Percentiles rank a stretch among this genome's conserved stretches.
These are phyloP conservation scores for Blastobasis adustella DNA, from an alignment of 2,888 invertebrate genomes.

Conservation along the genomic window DNA sequence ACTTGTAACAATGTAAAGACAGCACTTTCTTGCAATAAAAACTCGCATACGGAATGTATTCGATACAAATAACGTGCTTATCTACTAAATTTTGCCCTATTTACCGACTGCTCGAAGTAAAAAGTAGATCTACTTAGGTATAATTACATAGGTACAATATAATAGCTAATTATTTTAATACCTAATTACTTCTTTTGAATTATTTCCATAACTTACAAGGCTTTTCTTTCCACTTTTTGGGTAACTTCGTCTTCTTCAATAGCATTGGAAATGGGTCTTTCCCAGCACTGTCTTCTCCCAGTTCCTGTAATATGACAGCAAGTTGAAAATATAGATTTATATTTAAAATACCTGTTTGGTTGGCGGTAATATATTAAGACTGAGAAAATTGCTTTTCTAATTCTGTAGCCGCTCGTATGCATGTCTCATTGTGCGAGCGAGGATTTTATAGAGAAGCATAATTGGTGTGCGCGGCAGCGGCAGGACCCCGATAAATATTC, in stretches of 20 bases:
- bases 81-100: background rate
- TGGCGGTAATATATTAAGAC: too few relatives aligned
- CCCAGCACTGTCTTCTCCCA: conserved; percentile 81
- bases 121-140: too few relatives aligned
- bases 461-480: conserved; percentile 29
- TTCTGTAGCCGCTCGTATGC: too few relatives aligned
- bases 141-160: too few relatives aligned
- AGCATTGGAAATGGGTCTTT: conserved; percentile 85
- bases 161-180: background rate
- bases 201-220: conserved; percentile 46
- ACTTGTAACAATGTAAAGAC: too few relatives aligned
- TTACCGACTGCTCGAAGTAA: background rate
- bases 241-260: conserved; percentile 83
- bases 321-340: too few relatives aligned
- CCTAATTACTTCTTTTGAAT: too few relatives aligned
- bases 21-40: too few relatives aligned
- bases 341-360: too few relatives aligned
- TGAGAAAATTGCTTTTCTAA: too few relatives aligned
- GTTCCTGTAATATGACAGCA: conserved; percentile 57
- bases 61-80: background rate
- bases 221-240: conserved; percentile 80
- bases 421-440: conserved; percentile 12
- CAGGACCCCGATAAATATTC: conserved; percentile 43
- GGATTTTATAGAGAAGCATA: conserved; percentile 30
- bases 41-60: too few relatives aligned